Conservation (phyloP, 2,113 vertebrate genomes). For the Antigone vipio region DNA sequence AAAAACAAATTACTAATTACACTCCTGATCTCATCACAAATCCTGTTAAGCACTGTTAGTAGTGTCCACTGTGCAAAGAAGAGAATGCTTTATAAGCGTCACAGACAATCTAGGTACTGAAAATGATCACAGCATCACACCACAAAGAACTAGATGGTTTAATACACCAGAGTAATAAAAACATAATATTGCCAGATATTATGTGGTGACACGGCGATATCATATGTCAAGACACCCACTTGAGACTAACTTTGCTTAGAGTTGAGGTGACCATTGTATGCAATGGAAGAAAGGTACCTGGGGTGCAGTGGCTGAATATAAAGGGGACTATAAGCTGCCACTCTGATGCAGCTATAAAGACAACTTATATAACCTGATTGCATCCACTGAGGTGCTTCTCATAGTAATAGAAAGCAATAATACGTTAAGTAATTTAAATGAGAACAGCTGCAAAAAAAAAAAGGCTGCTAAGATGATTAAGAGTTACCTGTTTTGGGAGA, state of each 20-base stretch:
- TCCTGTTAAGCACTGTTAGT: not conserved
- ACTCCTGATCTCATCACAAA: not conserved
- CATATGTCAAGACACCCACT: fast-evolving
- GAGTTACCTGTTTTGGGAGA: not conserved
- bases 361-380: not conserved
- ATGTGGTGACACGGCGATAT: fast-evolving
- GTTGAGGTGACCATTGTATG: not conserved
- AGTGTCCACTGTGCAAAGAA: not conserved
- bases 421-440: not conserved
- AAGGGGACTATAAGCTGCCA: not conserved
- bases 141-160: not conserved
- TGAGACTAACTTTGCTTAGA: not conserved
- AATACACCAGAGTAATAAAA: not conserved
- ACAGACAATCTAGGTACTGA: not conserved
- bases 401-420: not conserved
- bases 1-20: not conserved
- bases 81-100: not conserved
- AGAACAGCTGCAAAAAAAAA: not conserved
- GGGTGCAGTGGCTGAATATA: not conserved
- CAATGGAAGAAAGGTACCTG: not conserved
- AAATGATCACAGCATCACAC: not conserved
- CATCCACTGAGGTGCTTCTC: not conserved
- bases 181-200: not conserved
- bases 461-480: not conserved
- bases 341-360: not conserved